These are phyloP conservation scores for Rotaria magnacalcarata DNA, from an alignment of 2,888 invertebrate genomes.

Conservation along the genomic window DNA sequence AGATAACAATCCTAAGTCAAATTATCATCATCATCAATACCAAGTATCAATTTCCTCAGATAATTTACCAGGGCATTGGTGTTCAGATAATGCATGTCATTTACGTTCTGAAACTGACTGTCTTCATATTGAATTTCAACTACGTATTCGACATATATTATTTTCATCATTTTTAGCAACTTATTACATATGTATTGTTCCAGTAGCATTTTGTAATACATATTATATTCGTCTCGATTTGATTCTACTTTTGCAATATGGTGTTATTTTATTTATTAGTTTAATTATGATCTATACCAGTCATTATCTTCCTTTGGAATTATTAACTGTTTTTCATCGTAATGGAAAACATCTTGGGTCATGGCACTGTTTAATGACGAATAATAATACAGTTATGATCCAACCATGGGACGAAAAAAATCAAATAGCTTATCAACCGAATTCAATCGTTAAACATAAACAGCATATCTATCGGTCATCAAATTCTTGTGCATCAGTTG, in stretches of 20 bases:
- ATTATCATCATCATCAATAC: background rate
- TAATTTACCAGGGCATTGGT: slow-evolving; percentile 1
- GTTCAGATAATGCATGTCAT: background rate
- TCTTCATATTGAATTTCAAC: background rate
- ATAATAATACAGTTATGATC: background rate
- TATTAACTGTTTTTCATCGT: slow-evolving; percentile 29
- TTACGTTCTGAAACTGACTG: slow-evolving; percentile 20
- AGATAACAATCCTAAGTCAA: background rate
- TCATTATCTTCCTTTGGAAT: slow-evolving; percentile 24
- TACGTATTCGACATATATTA: background rate
- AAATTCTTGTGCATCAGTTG: background rate
- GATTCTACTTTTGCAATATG: background rate
- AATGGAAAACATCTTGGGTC: slow-evolving; percentile 20
- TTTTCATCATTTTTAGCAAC: background rate
- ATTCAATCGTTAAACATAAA: slow-evolving; percentile 17
- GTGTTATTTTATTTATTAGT: background rate
- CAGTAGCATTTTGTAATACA: slow-evolving; percentile 2
- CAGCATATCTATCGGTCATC: background rate
- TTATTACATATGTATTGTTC: slow-evolving; percentile 20
- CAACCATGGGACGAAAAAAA: background rate
- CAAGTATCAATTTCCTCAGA: background rate
- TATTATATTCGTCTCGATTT: background rate
- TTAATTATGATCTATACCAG: slow-evolving; percentile 1
- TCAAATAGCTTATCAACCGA: background rate
- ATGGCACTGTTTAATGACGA: background rate